These are phyloP conservation scores for Rachycentron canadum DNA, from an alignment of 2,797 vertebrate genomes.

Conservation along the genomic window DNA sequence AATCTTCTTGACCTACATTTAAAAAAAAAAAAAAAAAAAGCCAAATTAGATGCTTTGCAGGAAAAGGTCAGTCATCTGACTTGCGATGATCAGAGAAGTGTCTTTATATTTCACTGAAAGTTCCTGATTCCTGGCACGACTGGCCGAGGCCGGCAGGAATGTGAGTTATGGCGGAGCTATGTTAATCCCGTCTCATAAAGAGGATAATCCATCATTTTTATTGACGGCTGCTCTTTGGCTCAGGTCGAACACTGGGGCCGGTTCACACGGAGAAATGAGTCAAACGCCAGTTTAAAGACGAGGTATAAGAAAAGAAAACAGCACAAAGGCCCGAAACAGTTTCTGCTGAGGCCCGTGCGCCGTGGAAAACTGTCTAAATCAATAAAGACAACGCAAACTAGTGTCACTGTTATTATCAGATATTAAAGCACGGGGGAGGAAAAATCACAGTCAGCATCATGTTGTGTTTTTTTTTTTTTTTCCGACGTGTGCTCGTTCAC, in stretches of 20 bases:
- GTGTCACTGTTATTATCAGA: background rate
- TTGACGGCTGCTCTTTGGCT: slow-evolving; percentile 54
- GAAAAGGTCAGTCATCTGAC: background rate
- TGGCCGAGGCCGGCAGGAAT: slow-evolving; percentile 54
- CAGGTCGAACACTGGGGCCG: slow-evolving; percentile 25
- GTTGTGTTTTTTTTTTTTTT: background rate
- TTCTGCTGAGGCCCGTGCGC: background rate
- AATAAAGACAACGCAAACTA: background rate
- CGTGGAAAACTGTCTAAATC: background rate
- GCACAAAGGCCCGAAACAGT: background rate
- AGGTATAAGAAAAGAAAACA: background rate
- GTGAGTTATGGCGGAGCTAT: slow-evolving; percentile 64
- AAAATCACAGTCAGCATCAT: background rate
- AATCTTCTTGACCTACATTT: background rate
- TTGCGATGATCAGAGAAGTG: background rate
- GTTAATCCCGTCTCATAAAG: slow-evolving; percentile 74
- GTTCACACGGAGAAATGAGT: slow-evolving; percentile 47
- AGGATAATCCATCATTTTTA: slow-evolving; percentile 74
- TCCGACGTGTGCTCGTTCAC: too few relatives aligned
- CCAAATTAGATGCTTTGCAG: background rate
- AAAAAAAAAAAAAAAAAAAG: too few relatives aligned
- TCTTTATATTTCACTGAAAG: background rate
- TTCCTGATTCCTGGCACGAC: background rate
- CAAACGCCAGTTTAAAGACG: background rate
- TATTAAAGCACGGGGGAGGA: background rate